phyloP scores from a whole-genome alignment of 2,797 vertebrate species.

The Aplochiton taeniatus region DNA sequence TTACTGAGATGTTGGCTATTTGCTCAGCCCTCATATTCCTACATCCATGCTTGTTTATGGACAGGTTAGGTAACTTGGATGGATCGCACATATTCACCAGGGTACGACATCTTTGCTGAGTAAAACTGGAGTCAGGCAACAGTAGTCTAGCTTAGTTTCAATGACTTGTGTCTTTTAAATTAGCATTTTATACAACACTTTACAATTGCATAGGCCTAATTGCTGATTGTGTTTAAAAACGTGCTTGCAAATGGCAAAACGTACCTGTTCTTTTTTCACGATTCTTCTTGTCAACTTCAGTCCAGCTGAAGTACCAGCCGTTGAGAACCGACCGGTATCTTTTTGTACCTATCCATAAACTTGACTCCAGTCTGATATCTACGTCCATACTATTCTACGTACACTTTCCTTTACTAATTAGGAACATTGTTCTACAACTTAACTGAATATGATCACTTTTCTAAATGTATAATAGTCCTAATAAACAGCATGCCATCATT shows the following conservation, averaged over 20 bases:
- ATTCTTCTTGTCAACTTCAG: slow-evolving; percentile 74
- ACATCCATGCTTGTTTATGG: not conserved
- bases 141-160: too few relatives aligned
- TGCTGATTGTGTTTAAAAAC: too few relatives aligned
- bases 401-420: not conserved
- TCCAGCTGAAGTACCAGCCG: slow-evolving; percentile 79
- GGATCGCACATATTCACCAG: not conserved
- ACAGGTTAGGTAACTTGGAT: slow-evolving; percentile 5
- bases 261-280: slow-evolving; percentile 71
- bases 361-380: slow-evolving; percentile 71
- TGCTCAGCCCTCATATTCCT: too few relatives aligned
- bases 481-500: too few relatives aligned
- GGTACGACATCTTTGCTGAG: not conserved
- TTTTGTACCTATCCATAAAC: slow-evolving; percentile 73
- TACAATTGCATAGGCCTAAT: too few relatives aligned
- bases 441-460: not conserved
- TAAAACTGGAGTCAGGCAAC: too few relatives aligned
- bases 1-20: too few relatives aligned
- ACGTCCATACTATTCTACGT: slow-evolving; percentile 61
- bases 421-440: not conserved
- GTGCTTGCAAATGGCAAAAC: slow-evolving; percentile 10
- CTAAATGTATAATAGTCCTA: too few relatives aligned
- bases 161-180: too few relatives aligned
- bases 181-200: too few relatives aligned
- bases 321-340: slow-evolving; percentile 71